These are phyloP conservation scores for Drosophila tanythrix DNA, from an alignment of 2,888 invertebrate genomes.

Conservation along the genomic window DNA sequence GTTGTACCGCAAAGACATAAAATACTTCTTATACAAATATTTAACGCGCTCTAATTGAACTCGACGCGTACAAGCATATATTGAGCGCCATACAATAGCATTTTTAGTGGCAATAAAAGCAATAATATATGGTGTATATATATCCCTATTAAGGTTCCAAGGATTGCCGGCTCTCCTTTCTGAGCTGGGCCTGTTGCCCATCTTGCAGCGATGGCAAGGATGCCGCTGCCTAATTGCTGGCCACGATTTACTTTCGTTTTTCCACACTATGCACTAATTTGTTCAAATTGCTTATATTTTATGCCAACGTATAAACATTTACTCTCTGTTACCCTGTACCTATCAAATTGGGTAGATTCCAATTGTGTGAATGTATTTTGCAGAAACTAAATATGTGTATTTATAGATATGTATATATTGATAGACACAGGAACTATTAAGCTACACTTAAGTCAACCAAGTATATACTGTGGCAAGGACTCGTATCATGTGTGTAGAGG, in stretches of 20 bases:
- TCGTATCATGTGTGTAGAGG: neutral
- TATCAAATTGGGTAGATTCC: neutral
- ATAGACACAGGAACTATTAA: neutral
- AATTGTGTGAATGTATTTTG: neutral
- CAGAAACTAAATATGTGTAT: neutral
- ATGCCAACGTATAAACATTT: slow-evolving; percentile 12
- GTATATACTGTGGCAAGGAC: neutral
- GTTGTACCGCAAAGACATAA: neutral
- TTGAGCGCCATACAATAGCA: neutral
- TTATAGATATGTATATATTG: neutral
- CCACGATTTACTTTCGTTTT: slow-evolving; percentile 30
- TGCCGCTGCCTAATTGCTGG: slow-evolving; percentile 40
- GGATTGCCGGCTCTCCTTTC: slow-evolving; percentile 35
- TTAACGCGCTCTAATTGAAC: neutral
- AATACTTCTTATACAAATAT: neutral
- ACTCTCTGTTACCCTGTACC: slow-evolving; percentile 9
- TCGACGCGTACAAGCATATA: neutral
- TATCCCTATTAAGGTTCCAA: slow-evolving; percentile 21
- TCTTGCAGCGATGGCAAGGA: slow-evolving; percentile 30
- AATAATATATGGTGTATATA: slow-evolving; percentile 2
- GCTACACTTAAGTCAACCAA: neutral
- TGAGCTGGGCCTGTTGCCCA: slow-evolving; percentile 9
- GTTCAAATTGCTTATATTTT: slow-evolving; percentile 37
- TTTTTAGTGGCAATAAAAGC: slow-evolving; percentile 9
- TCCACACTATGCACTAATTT: slow-evolving; percentile 54